Evolutionary conservation across 2,797 vertebrate species (phyloP), one percentile per base, ranked within the genome.

Genomic region (Melanotaenia boesemani): DNA sequence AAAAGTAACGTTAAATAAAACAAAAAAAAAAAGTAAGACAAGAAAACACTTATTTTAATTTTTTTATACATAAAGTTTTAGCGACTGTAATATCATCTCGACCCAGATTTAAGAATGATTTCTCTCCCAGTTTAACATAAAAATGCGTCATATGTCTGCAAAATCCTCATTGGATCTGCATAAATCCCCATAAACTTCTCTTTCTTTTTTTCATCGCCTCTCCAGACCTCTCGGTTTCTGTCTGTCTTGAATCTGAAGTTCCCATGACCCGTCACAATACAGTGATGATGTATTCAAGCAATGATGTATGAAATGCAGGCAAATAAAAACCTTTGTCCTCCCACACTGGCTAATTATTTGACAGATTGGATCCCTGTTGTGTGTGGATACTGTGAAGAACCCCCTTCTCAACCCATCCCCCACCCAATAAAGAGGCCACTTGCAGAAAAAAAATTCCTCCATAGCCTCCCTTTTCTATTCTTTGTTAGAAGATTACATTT

Each of bases 401-500:
- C 84, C 83, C 81, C 41, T 10, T 64, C 82, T 48, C 12, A 30
- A 28, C 88, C 83, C 80, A 83, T 80, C 89, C 85, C 86, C 87
- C 87, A 79, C 83, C 72, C 83, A 91, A 93, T 91, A 93, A 94
- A 93, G 91, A 89, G 86, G 91, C 93, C 92, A 90, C 92, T 94
- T 83, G 72, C 79, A 85, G 89, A 89, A 93, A 91, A 93, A 93
- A 76, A 76, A 93, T 90, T 93, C 91, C 91, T 93, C 87, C 89
- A 84, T 88, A 83, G 80, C 84, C 86, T 89, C 93, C 74, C 92
- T 90, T 91, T 89, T 80, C 91, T 87, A 86, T 94, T 94, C 90
- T 94, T 94, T 94, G 86, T 88, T 81, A 92, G 91, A 94, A 94
- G 93, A 93, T 94, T 94, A 90, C 91, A 92, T 93, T 92, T 94